Base-by-base conservation (phyloP, 2,113 vertebrate species). In the Lasiurus borealis region DNA sequence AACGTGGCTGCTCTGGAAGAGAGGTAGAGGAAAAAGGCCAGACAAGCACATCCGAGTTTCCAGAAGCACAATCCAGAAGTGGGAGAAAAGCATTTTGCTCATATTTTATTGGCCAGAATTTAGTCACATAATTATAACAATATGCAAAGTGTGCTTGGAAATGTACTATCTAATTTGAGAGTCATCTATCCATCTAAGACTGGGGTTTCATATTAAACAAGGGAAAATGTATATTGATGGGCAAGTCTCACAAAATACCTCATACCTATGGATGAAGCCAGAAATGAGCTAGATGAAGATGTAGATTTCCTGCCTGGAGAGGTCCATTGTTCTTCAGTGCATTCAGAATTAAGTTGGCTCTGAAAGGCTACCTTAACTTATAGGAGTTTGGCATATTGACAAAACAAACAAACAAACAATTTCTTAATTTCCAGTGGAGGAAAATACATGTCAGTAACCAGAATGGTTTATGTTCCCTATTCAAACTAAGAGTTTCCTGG, bases 331-430 rank as follows among this genome's bases (percentile, higher is more conserved):
- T 86, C 29, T 34, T 77, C 36, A 52, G 46, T 52, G 46, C 48
- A 25, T 50, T 84, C 57, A 62, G 64, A 68, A 84, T 87, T 68
- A 75, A 57, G 13, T 80, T 84, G 80, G 7, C 52, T 92, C 52
- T 90, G 75, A 92, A 84, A 52, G 54, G 4, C 34, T 57, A 25
- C 64, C 46, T 93, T 80, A 77, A 50, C 29, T 85, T 97, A 12
- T 36, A 82, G 71, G 34, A 66, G 50, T 72, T 64, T 95, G 73
- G 16, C 62, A 18, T 27, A 29, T 52, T 69, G 29, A 46, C 23
- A 15, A 83, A 91, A 71, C n/a, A 34, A 78, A 54, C 52, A 54
- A 52, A 52, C 18, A 8, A 46, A 2, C 14, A 12, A 52, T 62
- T 93, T 85, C 50, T 64, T 87, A 76, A 91, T 85, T 83, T 81